Conservation (phyloP, 1,140 invertebrate genomes). For the Magallana gigas region DNA sequence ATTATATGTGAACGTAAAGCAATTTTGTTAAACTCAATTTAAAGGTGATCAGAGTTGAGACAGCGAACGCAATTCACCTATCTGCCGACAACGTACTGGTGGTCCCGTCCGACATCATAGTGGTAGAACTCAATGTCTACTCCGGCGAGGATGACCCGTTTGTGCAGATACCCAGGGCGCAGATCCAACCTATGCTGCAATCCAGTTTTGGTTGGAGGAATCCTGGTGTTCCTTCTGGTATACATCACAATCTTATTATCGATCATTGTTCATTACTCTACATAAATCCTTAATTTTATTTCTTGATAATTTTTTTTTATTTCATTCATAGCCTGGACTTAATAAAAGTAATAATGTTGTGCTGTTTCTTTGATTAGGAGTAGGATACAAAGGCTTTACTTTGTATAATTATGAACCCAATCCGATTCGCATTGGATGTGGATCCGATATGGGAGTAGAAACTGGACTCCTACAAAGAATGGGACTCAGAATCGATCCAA, state of each 20-base stretch:
- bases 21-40: neutral
- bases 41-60: neutral
- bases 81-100: neutral
- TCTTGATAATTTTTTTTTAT: neutral
- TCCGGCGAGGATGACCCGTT: neutral
- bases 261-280: too few species aligned
- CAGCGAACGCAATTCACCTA: conserved; percentile 20
- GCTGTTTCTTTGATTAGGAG: neutral
- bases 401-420: neutral
- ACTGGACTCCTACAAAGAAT: neutral
- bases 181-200: conserved; percentile 24
- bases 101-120: neutral
- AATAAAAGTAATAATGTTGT: neutral
- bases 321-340: neutral
- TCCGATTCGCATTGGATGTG: neutral
- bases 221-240: neutral
- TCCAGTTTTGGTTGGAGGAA: conserved; percentile 17
- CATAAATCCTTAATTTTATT: too few species aligned
- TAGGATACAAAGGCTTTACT: neutral
- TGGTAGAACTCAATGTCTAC: neutral
- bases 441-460: neutral
- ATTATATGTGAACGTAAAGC: too few species aligned
- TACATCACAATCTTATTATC: too few species aligned
- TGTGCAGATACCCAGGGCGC: conserved; percentile 5
- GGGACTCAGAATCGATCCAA: neutral